A percentile compares a stretch with the other conserved stretches of the same genome.
phyloP scores from a whole-genome alignment of 2,113 vertebrate genomes.

The Heterocephalus glaber region DNA sequence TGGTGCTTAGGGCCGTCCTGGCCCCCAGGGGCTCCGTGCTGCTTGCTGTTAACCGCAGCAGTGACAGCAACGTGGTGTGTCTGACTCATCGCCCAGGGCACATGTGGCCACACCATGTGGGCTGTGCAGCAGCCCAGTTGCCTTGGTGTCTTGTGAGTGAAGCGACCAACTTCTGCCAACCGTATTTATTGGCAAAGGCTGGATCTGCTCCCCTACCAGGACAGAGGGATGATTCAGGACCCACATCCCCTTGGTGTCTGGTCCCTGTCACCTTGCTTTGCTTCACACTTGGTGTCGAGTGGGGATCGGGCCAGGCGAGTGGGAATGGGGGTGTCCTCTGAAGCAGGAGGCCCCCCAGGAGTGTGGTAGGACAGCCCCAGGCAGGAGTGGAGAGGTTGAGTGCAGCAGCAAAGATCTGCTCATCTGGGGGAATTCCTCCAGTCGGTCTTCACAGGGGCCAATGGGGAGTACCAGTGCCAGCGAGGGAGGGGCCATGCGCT shows the following conservation, averaged over 20 bases:
- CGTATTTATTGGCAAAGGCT: rapidly evolving
- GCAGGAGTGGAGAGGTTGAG: conserved; percentile 54
- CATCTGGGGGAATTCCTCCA: conserved; percentile 74
- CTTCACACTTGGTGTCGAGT: neutral
- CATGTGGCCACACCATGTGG: rapidly evolving
- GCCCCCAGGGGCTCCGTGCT: rapidly evolving
- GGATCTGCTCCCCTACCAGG: neutral
- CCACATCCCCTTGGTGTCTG: too few relatives aligned
- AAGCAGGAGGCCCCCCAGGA: neutral
- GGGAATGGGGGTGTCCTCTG: neutral
- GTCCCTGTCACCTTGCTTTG: too few relatives aligned
- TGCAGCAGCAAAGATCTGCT: conserved; percentile 72
- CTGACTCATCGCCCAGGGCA: too few relatives aligned
- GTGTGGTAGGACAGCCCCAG: neutral
- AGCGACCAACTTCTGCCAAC: rapidly evolving
- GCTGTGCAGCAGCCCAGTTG: rapidly evolving
- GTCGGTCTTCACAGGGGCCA: conserved; percentile 55
- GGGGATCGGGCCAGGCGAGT: neutral
- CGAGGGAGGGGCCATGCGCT: neutral
- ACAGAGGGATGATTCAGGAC: neutral
- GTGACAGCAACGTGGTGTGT: rapidly evolving
- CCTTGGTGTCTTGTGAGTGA: rapidly evolving
- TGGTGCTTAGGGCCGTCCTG: rapidly evolving
- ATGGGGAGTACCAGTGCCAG: conserved; percentile 62
- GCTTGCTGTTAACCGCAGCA: rapidly evolving